Evolutionary conservation across 2,888 invertebrate genomes (phyloP), one percentile per base, ranked within the genome.

Genomic region (Rotaria magnacalcarata): DNA sequence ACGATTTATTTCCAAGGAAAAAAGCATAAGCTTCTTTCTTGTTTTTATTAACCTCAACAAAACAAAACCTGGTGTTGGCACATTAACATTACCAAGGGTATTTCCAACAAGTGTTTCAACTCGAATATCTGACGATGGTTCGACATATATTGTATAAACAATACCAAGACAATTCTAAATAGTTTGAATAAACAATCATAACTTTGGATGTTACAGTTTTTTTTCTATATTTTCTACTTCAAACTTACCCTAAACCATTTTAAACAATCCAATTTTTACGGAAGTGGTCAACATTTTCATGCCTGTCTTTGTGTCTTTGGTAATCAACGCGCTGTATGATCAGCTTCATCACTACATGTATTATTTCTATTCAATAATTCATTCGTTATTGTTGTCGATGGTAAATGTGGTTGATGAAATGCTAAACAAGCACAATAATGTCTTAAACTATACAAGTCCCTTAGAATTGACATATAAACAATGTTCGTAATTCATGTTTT

Each of bases 371-470:
- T 27, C 6, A 27, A 54, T 24, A 24, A 21, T 2, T 16, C 54
- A 50, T n/a, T n/a, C n/a, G n/a, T n/a, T n/a, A n/a, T n/a, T 84
- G 21, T 24, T 80, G 27, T 41, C 27, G n/a, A n/a, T 80, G 41
- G 52, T 54, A 84, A n/a, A 52, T 54, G n/a, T 34, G 96, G 96
- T 92, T 98, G 97, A 92, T 96, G 95, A 93, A 98, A 98, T 91
- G 96, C 96, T 89, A 98, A 93, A 90, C 96, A 96, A 87, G 97
- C 96, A 92, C 96, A 97, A 92, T 97, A 98, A 92, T 97, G 97
- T 85, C 96, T 94, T 92, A 96, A 96, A 88, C 96, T 97, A 92
- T 97, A 96, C 90, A 96, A 95, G 92, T 98, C 97, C 87, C 98
- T 98, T 89, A 98, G 93, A 87, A 97, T 96, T 84, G 96, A 96